Evolutionary conservation across 2,888 invertebrate species (phyloP).

Genomic region (Cephus pulcher): DNA sequence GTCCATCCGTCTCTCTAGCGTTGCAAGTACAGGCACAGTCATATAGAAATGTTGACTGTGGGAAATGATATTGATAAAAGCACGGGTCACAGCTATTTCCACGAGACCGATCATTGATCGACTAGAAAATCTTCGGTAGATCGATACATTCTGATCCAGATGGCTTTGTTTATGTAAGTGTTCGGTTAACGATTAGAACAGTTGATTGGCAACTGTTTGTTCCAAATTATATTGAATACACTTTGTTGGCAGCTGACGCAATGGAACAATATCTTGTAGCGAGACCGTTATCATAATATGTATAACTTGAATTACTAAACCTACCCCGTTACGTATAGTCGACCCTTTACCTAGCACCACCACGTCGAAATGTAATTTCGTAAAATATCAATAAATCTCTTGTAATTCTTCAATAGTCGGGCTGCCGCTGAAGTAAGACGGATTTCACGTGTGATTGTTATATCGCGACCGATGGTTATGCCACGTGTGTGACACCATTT

Average conservation of each 20-base stretch:
- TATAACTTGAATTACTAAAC: constrained; percentile 40
- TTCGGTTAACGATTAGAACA: background rate
- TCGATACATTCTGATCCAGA: background rate
- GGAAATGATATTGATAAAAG: background rate
- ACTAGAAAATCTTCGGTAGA: background rate
- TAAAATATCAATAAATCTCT: background rate
- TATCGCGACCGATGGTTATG: background rate
- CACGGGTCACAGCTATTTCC: background rate
- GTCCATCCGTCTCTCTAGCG: no score
- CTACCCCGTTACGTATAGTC: background rate
- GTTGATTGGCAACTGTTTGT: background rate
- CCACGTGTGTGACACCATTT: background rate
- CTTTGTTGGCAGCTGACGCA: background rate
- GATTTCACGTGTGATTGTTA: no score
- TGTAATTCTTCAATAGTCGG: background rate
- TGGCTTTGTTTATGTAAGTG: background rate
- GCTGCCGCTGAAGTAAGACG: background rate
- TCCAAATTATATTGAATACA: background rate
- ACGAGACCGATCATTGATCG: background rate
- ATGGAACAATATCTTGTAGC: background rate
- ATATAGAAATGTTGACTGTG: background rate
- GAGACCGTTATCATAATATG: constrained; percentile 25
- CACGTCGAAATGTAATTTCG: background rate
- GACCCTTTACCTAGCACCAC: no score
- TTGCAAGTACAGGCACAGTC: no score